Percentiles rank a stretch among this genome's conserved stretches.
These are phyloP conservation scores for Argyrosomus japonicus DNA, from an alignment of 2,113 vertebrate genomes.

Conservation along the genomic window DNA sequence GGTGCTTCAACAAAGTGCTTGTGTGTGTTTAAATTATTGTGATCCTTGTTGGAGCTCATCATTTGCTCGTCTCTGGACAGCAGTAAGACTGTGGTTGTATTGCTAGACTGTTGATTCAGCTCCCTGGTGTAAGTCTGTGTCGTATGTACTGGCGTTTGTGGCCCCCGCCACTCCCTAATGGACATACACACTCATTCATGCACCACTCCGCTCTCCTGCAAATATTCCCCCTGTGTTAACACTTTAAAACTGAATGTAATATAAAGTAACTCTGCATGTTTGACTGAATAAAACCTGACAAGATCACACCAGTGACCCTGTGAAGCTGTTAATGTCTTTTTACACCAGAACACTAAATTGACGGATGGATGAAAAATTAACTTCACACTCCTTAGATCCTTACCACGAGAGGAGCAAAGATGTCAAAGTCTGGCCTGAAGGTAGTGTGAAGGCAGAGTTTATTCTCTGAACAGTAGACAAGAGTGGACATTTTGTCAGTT, in stretches of 20 bases:
- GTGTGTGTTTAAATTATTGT: constrained; percentile 6
- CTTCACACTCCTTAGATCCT: not conserved
- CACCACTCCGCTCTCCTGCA: constrained; percentile 10
- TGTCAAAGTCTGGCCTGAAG: not conserved
- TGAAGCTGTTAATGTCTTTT: not conserved
- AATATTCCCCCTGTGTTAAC: not conserved
- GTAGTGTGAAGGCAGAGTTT: not conserved
- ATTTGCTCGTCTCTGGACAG: constrained; percentile 32
- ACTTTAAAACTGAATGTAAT: not conserved
- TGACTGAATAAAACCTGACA: not conserved
- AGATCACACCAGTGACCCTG: not conserved
- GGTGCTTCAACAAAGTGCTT: constrained; percentile 2
- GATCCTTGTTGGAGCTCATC: constrained; percentile 12
- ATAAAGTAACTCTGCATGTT: not conserved
- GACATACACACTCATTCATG: constrained; percentile 10
- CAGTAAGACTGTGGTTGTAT: not conserved
- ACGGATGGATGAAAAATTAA: not conserved
- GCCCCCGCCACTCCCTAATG: not conserved
- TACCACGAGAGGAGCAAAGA: not conserved
- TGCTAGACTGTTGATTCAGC: constrained; percentile 12
- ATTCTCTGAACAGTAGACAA: not conserved
- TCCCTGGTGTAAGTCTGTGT: constrained; percentile 22
- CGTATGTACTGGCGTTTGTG: not conserved
- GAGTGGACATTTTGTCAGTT: not conserved
- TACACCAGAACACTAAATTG: not conserved